Evolutionary conservation across 2,113 vertebrate genomes (phyloP).

Genomic region (Chlorocebus sabaeus): DNA sequence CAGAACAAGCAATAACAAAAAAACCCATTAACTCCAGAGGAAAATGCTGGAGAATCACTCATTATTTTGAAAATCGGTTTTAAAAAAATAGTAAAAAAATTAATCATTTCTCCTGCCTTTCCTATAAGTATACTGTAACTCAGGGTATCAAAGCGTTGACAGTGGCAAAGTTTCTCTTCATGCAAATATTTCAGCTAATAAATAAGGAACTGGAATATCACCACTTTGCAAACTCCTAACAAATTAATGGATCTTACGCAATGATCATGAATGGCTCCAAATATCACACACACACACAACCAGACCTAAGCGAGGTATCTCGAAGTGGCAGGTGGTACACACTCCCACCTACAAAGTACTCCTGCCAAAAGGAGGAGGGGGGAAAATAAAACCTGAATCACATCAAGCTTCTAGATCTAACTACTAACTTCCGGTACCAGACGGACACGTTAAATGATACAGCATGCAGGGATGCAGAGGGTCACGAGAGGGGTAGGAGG

Average conservation of each 20-base stretch:
- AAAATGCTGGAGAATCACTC: background rate
- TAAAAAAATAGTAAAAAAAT: background rate
- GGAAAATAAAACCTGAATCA: background rate
- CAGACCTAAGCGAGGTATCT: background rate
- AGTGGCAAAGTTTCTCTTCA: background rate
- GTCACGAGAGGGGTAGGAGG: accelerated
- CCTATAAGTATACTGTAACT: background rate
- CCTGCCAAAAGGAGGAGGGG: background rate
- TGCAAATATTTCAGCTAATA: background rate
- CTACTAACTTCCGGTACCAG: background rate
- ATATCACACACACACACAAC: background rate
- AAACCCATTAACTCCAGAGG: background rate
- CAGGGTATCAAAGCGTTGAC: background rate
- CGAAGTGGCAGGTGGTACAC: accelerated
- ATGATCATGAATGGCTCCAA: background rate
- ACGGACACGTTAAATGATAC: background rate
- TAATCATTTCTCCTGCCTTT: background rate
- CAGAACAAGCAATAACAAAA: background rate
- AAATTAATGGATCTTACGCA: background rate
- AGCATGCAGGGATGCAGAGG: no score
- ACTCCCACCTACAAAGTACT: background rate
- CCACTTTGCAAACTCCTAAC: background rate
- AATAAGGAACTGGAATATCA: background rate
- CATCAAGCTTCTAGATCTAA: background rate
- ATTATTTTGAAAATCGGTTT: background rate